phyloP scores from a whole-genome alignment of 2,797 vertebrate species.

The Danio tinwini region DNA sequence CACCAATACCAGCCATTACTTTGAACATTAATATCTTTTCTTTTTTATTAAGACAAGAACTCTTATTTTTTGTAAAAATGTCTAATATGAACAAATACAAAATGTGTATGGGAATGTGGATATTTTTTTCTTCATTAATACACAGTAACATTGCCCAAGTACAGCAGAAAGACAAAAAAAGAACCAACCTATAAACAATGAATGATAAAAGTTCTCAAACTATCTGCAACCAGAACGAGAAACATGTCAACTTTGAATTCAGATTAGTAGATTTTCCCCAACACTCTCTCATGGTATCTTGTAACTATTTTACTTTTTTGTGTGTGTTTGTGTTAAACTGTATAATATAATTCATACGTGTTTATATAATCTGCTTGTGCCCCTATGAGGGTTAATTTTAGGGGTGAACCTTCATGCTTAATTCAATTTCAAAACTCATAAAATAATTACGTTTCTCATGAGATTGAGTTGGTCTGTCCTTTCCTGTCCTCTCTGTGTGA shows the following conservation, averaged over 20 bases:
- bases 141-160: constrained; percentile 95
- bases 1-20: constrained; percentile 71
- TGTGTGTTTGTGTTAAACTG: neutral
- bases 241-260: constrained; percentile 56
- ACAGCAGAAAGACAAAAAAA: constrained; percentile 92
- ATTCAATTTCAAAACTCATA: neutral
- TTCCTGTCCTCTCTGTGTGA: constrained; percentile 75
- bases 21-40: constrained; percentile 98
- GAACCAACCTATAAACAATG: constrained; percentile 88
- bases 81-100: constrained; percentile 99
- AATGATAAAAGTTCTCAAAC: constrained; percentile 85
- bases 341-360: neutral
- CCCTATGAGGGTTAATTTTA: neutral
- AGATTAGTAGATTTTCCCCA: constrained; percentile 8
- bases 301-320: neutral
- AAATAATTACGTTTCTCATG: constrained; percentile 9
- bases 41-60: constrained; percentile 99
- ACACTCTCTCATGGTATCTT: neutral
- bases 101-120: constrained; percentile 98
- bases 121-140: constrained; percentile 88
- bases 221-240: constrained; percentile 70
- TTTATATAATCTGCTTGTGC: neutral
- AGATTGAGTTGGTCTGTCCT: constrained; percentile 58
- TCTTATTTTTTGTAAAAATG: constrained; percentile 98
- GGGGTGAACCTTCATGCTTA: neutral